Evolutionary conservation across 2,113 vertebrate genomes (phyloP).

Genomic region (Phycodurus eques): DNA sequence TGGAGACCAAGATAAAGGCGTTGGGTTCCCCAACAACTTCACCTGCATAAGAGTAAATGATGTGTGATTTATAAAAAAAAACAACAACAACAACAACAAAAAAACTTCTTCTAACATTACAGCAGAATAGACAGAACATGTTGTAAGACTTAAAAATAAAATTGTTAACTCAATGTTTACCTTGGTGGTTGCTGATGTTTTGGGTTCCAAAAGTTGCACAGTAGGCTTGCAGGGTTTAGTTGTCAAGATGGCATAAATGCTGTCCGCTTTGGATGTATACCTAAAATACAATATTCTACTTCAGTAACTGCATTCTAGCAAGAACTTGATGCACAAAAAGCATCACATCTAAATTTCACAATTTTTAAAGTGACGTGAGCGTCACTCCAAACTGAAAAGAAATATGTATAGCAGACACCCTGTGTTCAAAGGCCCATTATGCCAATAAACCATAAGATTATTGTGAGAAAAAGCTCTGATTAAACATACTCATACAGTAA

Average conservation of each 20-base stretch:
- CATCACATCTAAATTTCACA: background rate
- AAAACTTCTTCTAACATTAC: background rate
- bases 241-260: conserved; percentile 53
- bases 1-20: conserved; percentile 75
- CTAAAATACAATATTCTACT: conserved; percentile 22
- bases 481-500: too few species aligned
- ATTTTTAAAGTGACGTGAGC: too few species aligned
- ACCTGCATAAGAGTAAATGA: conserved; percentile 66
- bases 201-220: conserved; percentile 48
- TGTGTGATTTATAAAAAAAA: background rate
- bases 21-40: conserved; percentile 74
- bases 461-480: too few species aligned
- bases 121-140: background rate
- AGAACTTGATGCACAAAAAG: background rate
- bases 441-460: too few species aligned
- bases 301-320: background rate
- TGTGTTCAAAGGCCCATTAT: too few species aligned
- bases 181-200: conserved; percentile 43
- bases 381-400: too few species aligned
- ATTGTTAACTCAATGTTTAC: conserved; percentile 28
- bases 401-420: too few species aligned
- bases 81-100: too few species aligned
- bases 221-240: conserved; percentile 17
- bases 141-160: too few species aligned
- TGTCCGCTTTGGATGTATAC: conserved; percentile 52